phyloP scores from a whole-genome alignment of 2,888 invertebrate genomes.

The Colletes collaris region DNA sequence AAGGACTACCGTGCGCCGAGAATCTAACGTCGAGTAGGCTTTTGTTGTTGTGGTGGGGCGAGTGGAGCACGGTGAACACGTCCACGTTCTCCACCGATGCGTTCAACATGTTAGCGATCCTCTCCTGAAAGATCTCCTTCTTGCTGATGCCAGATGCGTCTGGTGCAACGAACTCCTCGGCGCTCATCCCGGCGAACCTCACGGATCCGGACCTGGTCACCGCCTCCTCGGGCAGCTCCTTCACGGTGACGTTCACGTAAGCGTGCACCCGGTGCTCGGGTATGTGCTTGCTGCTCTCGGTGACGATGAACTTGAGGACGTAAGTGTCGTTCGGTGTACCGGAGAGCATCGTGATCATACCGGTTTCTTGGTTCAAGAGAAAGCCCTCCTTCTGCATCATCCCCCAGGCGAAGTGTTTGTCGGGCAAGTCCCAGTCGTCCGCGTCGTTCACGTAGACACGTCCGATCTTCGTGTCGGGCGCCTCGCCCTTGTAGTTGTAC shows the following conservation, averaged over 20 bases:
- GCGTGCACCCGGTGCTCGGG: constrained; percentile 90
- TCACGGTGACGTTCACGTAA: constrained; percentile 93
- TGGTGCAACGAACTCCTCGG: constrained; percentile 92
- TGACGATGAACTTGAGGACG: constrained; percentile 89
- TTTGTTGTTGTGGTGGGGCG: constrained; percentile 85
- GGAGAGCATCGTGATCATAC: constrained; percentile 94
- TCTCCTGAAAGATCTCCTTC: constrained; percentile 88
- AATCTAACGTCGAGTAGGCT: constrained; percentile 93
- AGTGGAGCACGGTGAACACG: constrained; percentile 94
- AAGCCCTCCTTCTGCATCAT: constrained; percentile 87
- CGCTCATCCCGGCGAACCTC: constrained; percentile 90
- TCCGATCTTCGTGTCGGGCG: constrained; percentile 93
- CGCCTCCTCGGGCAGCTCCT: constrained; percentile 95
- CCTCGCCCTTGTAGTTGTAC: constrained; percentile 95
- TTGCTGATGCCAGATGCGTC: constrained; percentile 87
- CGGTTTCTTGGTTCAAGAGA: constrained; percentile 89
- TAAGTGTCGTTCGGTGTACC: constrained; percentile 91
- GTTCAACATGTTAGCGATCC: constrained; percentile 89
- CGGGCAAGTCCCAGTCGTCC: constrained; percentile 98
- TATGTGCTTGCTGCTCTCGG: constrained; percentile 87
- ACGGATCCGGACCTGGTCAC: constrained; percentile 97
- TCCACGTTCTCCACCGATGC: constrained; percentile 93
- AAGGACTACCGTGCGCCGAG: constrained; percentile 97
- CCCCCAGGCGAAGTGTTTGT: constrained; percentile 93
- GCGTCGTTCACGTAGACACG: constrained; percentile 96